Evolutionary conservation across 2,797 vertebrate genomes (phyloP), one percentile per base, ranked within the genome.

Genomic region (Channa striata): DNA sequence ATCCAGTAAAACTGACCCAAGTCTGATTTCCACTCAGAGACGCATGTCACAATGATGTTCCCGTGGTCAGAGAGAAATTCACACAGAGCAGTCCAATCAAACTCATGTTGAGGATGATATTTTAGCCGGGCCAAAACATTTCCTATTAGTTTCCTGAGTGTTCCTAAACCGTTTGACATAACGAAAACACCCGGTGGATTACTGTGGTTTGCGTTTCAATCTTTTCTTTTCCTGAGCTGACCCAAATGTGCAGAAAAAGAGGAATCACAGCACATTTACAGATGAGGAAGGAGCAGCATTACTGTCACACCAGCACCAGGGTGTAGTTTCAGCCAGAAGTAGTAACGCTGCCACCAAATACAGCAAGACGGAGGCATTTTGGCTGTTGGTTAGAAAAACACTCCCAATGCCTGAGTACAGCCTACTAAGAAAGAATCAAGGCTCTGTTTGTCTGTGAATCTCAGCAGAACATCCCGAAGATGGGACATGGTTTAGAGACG

Each of bases 361-460:
- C 19, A 47, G 19, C 9, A 37, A 2, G n/a, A n/a, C n/a, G n/a
- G n/a, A n/a, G n/a, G n/a, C n/a, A n/a, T n/a, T n/a, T n/a, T n/a
- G n/a, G n/a, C n/a, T n/a, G n/a, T n/a, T n/a, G n/a, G n/a, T n/a
- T n/a, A n/a, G n/a, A n/a, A n/a, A n/a, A 11, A 11, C 36, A 37
- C 36, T 37, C 36, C 36, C 10, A 8, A 9, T 8, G 4, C 36
- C 20, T 19, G 36, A 44, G 23, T n/a, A 19, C 30, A 50, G 1
- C 33, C 23, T 8, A 42, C 8, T 20, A 2, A 48, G 62, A 30
- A 52, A 49, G 57, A 74, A 53, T 53, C 61, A 59, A 40, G 34
- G 34, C n/a, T 64, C 6, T 20, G 63, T 42, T 43, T 53, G 58
- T 1, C 10, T 25, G 52, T 42, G 14, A 14, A 43, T n/a, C 14